Conservation (phyloP, 2,888 invertebrate species). For the Urechis unicinctus region DNA sequence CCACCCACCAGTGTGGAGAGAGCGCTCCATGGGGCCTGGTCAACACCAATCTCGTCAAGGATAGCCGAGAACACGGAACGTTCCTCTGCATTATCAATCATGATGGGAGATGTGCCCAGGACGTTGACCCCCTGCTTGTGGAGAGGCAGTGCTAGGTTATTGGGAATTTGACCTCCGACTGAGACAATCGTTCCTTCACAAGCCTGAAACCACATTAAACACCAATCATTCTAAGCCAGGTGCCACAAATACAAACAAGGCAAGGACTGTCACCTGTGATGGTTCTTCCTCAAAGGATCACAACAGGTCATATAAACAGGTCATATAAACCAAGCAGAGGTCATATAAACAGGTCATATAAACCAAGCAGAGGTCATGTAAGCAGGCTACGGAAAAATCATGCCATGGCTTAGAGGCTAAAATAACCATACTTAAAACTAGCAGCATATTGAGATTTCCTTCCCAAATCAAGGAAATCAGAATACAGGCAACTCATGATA, state of each 20-base stretch:
- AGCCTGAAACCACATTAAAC: slow-evolving; percentile 20
- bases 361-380: too few species aligned
- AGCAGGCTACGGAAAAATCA: too few species aligned
- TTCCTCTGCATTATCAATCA: slow-evolving; percentile 40
- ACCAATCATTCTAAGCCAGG: too few species aligned
- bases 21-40: slow-evolving; percentile 35
- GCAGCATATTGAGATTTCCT: too few species aligned
- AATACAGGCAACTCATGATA: too few species aligned
- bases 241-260: background rate
- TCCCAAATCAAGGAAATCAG: too few species aligned
- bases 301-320: too few species aligned
- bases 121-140: slow-evolving; percentile 28
- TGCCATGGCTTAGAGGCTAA: too few species aligned
- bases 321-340: background rate
- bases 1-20: slow-evolving; percentile 29
- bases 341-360: too few species aligned
- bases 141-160: slow-evolving; percentile 40
- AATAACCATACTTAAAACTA: too few species aligned
- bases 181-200: slow-evolving; percentile 33
- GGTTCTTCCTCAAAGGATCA: too few species aligned
- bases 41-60: slow-evolving; percentile 31
- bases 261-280: too few species aligned
- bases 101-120: slow-evolving; percentile 32
- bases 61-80: slow-evolving; percentile 35
- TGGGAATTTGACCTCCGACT: slow-evolving; percentile 43